Conservation (phyloP, 2,113 vertebrate genomes). For the Leptobrachium ailaonicum region DNA sequence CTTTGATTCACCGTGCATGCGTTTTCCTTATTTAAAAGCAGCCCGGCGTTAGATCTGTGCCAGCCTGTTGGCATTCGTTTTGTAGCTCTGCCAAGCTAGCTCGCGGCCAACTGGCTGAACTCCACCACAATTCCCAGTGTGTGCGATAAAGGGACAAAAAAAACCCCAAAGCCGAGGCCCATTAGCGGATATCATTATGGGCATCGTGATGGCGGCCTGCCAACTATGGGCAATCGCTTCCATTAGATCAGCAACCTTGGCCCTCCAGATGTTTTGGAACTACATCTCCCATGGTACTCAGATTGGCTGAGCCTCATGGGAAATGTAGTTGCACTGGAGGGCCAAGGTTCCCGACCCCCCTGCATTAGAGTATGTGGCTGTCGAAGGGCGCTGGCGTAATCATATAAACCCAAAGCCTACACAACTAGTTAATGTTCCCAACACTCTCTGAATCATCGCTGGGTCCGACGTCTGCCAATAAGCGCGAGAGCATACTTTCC, state of each 20-base stretch:
- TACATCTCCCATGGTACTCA: too few relatives aligned
- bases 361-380: background rate
- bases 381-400: background rate
- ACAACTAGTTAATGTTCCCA: background rate
- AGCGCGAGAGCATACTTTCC: background rate
- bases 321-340: too few relatives aligned
- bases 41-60: constrained; percentile 52
- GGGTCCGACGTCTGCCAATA: background rate
- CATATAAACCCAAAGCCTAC: background rate
- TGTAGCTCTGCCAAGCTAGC: constrained; percentile 59
- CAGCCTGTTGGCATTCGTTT: constrained; percentile 57
- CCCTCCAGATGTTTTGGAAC: too few relatives aligned
- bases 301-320: too few relatives aligned
- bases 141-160: background rate
- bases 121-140: constrained; percentile 59
- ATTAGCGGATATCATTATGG: background rate
- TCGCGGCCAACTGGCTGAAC: constrained; percentile 62
- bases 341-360: too few relatives aligned
- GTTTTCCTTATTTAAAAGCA: constrained; percentile 56
- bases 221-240: too few relatives aligned
- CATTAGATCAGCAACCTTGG: too few relatives aligned
- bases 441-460: background rate
- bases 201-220: background rate
- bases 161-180: background rate
- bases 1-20: constrained; percentile 37